phyloP scores from a whole-genome alignment of 1,140 invertebrate genomes.

The Drosophila burlai region DNA sequence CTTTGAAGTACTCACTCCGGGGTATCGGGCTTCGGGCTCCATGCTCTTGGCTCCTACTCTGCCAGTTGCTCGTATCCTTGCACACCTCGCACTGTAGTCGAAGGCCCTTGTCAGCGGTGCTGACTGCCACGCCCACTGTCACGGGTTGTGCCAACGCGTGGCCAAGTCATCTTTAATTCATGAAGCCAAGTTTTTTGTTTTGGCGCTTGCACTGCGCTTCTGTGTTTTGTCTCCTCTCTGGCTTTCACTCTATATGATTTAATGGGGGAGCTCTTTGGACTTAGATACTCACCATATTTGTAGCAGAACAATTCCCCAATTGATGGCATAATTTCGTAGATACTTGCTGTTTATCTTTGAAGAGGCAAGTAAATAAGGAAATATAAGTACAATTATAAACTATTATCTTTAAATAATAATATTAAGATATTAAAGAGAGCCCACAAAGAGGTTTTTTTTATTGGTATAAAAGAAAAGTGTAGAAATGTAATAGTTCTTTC shows the following conservation, averaged over 20 bases:
- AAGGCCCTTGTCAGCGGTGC: constrained; percentile 33
- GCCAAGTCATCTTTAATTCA: constrained; percentile 77
- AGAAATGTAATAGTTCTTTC: neutral
- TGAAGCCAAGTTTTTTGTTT: constrained; percentile 55
- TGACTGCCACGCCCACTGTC: constrained; percentile 50
- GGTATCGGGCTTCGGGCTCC: constrained; percentile 5
- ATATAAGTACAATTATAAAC: neutral
- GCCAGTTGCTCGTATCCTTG: constrained; percentile 31
- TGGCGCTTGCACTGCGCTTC: constrained; percentile 34
- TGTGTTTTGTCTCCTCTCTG: constrained; percentile 11
- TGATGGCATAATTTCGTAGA: neutral
- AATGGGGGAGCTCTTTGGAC: constrained; percentile 1
- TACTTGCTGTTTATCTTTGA: neutral
- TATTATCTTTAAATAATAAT: neutral
- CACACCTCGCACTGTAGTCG: constrained; percentile 57
- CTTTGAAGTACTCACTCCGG: constrained; percentile 58
- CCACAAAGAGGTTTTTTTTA: neutral
- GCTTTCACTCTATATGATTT: constrained; percentile 29
- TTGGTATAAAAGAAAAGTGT: neutral
- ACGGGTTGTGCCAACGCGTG: constrained; percentile 33
- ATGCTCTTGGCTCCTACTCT: constrained; percentile 10
- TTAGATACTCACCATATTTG: constrained; percentile 22
- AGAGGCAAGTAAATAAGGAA: neutral
- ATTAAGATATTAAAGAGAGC: neutral
- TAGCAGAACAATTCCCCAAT: constrained; percentile 7